A percentile compares a stretch with the other conserved stretches of the same genome.
Conservation (phyloP, 2,797 vertebrate genomes). For the Phoxinus dragarum region DNA sequence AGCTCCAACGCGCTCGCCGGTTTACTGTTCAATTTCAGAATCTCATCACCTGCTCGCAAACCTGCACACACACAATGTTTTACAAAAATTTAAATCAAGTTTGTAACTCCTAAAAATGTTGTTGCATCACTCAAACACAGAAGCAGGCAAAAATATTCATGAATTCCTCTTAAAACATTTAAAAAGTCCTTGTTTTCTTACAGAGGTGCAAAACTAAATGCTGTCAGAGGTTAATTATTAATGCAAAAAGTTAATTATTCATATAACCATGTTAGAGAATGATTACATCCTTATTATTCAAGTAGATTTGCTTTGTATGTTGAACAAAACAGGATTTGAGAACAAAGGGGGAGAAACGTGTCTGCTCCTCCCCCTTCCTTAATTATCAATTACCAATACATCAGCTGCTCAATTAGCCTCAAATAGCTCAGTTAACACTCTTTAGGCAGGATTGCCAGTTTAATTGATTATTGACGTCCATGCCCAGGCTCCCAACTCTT, state of each 20-base stretch:
- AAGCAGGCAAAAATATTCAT: not conserved
- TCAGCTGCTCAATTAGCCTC: conserved; percentile 67
- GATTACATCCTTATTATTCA: not conserved
- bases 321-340: not conserved
- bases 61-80: conserved; percentile 74
- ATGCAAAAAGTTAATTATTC: conserved; percentile 1
- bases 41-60: conserved; percentile 88
- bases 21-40: conserved; percentile 87
- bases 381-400: conserved; percentile 71
- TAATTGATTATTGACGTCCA: conserved; percentile 50
- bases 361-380: conserved; percentile 76
- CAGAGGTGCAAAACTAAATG: not conserved
- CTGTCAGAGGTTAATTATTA: conserved; percentile 15
- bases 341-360: conserved; percentile 46
- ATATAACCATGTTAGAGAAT: not conserved
- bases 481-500: conserved; percentile 42
- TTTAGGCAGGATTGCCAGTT: conserved; percentile 66
- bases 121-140: not conserved
- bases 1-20: conserved; percentile 82
- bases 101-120: not conserved
- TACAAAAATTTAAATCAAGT: not conserved
- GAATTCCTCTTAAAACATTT: not conserved
- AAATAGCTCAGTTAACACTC: conserved; percentile 63
- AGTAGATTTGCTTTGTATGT: not conserved
- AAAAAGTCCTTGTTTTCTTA: not conserved